These are phyloP conservation scores for Sebastes jordani DNA, from an alignment of 2,797 vertebrate species.

Conservation along the genomic window DNA sequence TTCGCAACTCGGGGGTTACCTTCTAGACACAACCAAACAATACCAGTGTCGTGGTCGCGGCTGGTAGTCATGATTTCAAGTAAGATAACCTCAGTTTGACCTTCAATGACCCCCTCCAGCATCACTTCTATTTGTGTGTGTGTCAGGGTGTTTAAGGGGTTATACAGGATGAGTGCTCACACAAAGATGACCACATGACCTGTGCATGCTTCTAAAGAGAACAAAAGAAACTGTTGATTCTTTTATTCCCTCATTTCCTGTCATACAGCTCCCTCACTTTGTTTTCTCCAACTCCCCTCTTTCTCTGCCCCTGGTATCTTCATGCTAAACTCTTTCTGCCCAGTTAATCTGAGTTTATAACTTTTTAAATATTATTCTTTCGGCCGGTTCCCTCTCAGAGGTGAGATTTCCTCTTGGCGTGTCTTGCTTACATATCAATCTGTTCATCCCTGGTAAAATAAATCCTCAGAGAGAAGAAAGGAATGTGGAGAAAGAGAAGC, in stretches of 20 bases:
- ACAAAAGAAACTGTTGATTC: background rate
- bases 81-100: background rate
- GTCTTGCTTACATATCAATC: slow-evolving; percentile 1
- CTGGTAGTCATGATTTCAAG: background rate
- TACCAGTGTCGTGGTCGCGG: too few species aligned
- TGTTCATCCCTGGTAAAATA: slow-evolving; percentile 22
- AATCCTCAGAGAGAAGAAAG: slow-evolving; percentile 10
- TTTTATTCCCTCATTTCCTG: background rate
- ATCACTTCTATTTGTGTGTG: background rate
- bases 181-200: background rate
- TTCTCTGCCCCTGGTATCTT: slow-evolving; percentile 15
- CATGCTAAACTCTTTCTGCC: slow-evolving; percentile 39
- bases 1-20: too few species aligned
- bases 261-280: background rate
- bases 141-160: background rate
- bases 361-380: slow-evolving; percentile 34
- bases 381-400: background rate
- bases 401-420: slow-evolving; percentile 4
- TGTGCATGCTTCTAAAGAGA: background rate
- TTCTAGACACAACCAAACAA: background rate
- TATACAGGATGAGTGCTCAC: background rate
- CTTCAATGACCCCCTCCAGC: background rate
- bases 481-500: background rate
- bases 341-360: slow-evolving; percentile 50
- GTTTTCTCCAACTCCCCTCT: slow-evolving; percentile 2